A percentile compares a stretch with the other conserved stretches of the same genome.
These are phyloP conservation scores for Basileuterus tristriatus DNA, from an alignment of 2,797 vertebrate genomes.

Conservation along the genomic window DNA sequence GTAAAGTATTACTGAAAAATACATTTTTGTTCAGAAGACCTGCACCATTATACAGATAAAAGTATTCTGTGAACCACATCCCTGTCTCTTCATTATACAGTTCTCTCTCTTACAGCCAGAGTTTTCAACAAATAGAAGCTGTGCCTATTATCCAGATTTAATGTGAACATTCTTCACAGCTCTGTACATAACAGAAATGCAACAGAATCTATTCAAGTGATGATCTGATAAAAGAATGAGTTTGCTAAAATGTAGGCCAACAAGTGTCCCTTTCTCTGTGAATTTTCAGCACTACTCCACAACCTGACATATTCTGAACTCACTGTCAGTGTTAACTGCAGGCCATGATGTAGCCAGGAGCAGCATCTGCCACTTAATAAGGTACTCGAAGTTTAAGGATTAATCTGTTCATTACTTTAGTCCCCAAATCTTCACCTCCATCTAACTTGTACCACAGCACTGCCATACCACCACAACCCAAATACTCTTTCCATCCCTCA, in stretches of 20 bases:
- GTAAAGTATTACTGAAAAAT: neutral
- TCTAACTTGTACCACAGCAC: neutral
- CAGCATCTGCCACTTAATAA: neutral
- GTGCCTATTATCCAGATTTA: neutral
- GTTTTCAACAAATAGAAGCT: neutral
- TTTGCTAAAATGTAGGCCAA: neutral
- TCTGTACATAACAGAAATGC: neutral
- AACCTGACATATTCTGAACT: neutral
- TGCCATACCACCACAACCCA: neutral
- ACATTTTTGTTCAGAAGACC: neutral
- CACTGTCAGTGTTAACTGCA: neutral
- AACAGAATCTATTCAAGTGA: neutral
- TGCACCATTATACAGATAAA: neutral
- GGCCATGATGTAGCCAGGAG: neutral
- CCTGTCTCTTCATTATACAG: neutral
- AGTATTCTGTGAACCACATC: neutral
- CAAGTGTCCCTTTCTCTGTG: neutral
- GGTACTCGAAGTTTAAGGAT: neutral
- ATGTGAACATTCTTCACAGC: neutral
- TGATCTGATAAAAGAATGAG: neutral
- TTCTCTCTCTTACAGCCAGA: neutral
- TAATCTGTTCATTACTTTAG: rapidly evolving
- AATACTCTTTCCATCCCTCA: neutral
- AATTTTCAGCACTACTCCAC: neutral
- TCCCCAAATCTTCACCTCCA: neutral